Evolutionary conservation across 1,140 invertebrate genomes (phyloP), one percentile per base, ranked within the genome.

Genomic region (Drosophila prosaltans): DNA sequence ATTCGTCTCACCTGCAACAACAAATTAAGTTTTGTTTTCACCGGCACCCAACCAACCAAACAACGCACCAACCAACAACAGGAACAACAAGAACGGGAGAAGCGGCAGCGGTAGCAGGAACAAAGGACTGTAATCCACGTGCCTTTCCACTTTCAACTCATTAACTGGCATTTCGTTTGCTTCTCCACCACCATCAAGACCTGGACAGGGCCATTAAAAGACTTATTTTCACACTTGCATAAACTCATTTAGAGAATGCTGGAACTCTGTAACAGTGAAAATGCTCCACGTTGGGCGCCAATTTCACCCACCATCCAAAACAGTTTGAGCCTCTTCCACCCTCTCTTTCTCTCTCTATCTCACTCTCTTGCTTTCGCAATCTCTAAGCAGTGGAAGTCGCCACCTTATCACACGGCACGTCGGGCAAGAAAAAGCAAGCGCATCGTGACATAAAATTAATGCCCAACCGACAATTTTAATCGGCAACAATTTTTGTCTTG

Each of bases 381-480:
- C 8, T 45, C 43, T 21, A 45, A 45, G 10, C 43, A 74, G 60
- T 62, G 63, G 51, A 16, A 66, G 65, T 67, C 62, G 72, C 76
- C 80, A 84, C 84, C 84, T 84, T 88, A 88, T 88, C 83, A 89
- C 81, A 84, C 85, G 84, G 85, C 80, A 89, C 84, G 78, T 84
- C 80, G 81, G 71, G 63, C 67, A 65, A 51, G 65, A 51, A 51
- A 24, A 51, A 51, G 74, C 58, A 60, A 80, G 85, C 81, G 84
- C 84, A 90, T 89, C 85, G 84, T 88, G 88, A 91, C 88, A 91
- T 81, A 88, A 91, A 91, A 91, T 91, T 91, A 91, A 91, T 91
- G 88, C 83, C 80, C 88, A 88, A 91, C 88, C 88, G 88, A 91
- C 88, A 91, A 91, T 91, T 91, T 91, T 91, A 91, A 91, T 91